Base-by-base conservation (phyloP, 2,888 invertebrate genomes). In the Ennomos fuscantarius region DNA sequence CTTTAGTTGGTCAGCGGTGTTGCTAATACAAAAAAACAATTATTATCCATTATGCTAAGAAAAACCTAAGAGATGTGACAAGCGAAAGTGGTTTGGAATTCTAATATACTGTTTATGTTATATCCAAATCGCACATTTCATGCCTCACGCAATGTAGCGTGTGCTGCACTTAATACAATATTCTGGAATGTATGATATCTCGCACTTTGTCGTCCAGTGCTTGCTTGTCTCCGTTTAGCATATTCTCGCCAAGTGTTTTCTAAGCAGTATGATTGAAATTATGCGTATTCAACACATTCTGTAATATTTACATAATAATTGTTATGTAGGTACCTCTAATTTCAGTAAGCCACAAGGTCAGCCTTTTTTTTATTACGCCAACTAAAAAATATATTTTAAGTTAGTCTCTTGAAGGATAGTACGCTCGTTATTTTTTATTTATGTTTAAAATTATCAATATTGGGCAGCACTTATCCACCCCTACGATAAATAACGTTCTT, bases 141-240 rank as follows among this genome's bases (percentile, higher is more conserved):
- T 73, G 71, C 73, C 60, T 62, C 87, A 87, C 82, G 88, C 87
- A 63, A 86, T 60, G 47, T 86, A 62, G 78, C 87, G 85, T 87
- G 88, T 57, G 57, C 53, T 43, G 54, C 42, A 47, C 55, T n/a
- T n/a, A n/a, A 55, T 49, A 40, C 50, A 56, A 53, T 56, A 59
- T 58, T 39, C 46, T 34, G 52, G 58, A 63, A 65, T 57, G 47
- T 60, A 31, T 11, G 43, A 35, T 43, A 58, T 60, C 45, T 41
- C 36, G 11, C 33, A 43, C 9, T 49, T 49, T 42, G 65, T 61
- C 63, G 48, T 65, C 63, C 60, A 61, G 55, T 64, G 58, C 65
- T 59, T 43, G 66, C 42, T 68, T 56, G 55, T 63, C 60, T 65
- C 60, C 54, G 13, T 54, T 67, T 55, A 53, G 60, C 53, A 50